Evolutionary conservation across 2,797 vertebrate species (phyloP), one percentile per base, ranked within the genome.

Genomic region (Nyctibius grandis): DNA sequence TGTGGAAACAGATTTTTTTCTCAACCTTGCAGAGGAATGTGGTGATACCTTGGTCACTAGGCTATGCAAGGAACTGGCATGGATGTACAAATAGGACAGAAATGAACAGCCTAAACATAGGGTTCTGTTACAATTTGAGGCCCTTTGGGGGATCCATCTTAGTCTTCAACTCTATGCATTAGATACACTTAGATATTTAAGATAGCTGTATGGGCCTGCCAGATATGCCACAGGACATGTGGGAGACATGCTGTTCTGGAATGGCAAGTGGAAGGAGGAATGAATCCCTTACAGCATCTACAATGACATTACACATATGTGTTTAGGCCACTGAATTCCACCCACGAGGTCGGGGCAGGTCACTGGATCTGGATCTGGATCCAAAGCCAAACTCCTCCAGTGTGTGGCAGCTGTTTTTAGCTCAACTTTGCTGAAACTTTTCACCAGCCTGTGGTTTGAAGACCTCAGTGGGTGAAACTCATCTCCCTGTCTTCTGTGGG

Each of bases 231-330:
- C 8, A 67, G 47, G 40, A 29, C 16, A 15, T 4, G 21, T 12
- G 15, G 51, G n/a, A 63, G 20, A 60, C 1, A 0, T 33, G 9
- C 3, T 54, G 19, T 12, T 75, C 61, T 60, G 57, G 19, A 72
- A 45, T 12, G 18, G 29, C 14, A 77, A 13, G 21, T 57, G 40
- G 31, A 47, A 76, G 44, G 34, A 65, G 17, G 17, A 79, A 13
- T 38, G 6, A 51, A 63, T 63, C 34, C 8, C 10, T 73, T 47
- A 31, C 3, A 61, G 11, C 23, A 53, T 26, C 40, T 64, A 17
- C 17, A 28, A 2, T 38, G 26, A 6, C 20, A 33, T 1, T 19
- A 3, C 11, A 25, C 1, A 0, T 7, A 15, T 2, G 8, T 45
- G 9, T 44, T 79, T 76, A 34, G 11, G 18, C 6, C n/a, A 56